Percentiles rank a stretch among this genome's conserved stretches.
phyloP scores from a whole-genome alignment of 2,888 invertebrate species.

The Ormia ochracea region DNA sequence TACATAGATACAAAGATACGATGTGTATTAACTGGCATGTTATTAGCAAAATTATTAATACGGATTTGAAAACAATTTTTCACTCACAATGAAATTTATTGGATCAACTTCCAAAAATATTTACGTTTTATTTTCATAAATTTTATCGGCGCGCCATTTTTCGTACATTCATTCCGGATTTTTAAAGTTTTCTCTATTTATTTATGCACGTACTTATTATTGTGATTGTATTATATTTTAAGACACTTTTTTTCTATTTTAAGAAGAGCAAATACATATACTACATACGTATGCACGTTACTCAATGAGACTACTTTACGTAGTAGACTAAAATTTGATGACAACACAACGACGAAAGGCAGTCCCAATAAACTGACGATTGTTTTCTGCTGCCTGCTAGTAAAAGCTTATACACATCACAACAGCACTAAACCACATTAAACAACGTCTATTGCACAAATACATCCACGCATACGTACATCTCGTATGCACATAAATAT shows the following conservation, averaged over 20 bases:
- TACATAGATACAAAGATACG: not conserved
- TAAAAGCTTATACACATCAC: constrained; percentile 26
- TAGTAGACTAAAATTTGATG: constrained; percentile 61
- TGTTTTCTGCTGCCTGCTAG: constrained; percentile 17
- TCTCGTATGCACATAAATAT: not conserved
- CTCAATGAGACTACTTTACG: constrained; percentile 59
- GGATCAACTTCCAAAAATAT: not conserved
- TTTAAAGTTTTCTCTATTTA: constrained; percentile 19
- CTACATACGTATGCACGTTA: too few relatives aligned
- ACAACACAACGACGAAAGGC: constrained; percentile 53
- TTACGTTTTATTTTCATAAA: constrained; percentile 16
- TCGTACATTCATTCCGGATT: not conserved
- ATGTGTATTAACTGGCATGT: not conserved
- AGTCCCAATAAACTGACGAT: constrained; percentile 51
- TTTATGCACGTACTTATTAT: constrained; percentile 7
- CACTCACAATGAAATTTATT: constrained; percentile 44
- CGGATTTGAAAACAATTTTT: not conserved
- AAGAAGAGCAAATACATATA: constrained; percentile 37
- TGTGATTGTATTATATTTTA: constrained; percentile 25
- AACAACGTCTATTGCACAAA: constrained; percentile 30
- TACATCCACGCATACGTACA: too few relatives aligned
- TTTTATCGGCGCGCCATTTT: constrained; percentile 51
- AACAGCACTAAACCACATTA: constrained; percentile 15
- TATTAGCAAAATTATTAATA: not conserved
- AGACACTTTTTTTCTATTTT: constrained; percentile 20